Evolutionary conservation across 2,113 vertebrate species (phyloP), one percentile per base, ranked within the genome.

Genomic region (Lampris megalopsis): DNA sequence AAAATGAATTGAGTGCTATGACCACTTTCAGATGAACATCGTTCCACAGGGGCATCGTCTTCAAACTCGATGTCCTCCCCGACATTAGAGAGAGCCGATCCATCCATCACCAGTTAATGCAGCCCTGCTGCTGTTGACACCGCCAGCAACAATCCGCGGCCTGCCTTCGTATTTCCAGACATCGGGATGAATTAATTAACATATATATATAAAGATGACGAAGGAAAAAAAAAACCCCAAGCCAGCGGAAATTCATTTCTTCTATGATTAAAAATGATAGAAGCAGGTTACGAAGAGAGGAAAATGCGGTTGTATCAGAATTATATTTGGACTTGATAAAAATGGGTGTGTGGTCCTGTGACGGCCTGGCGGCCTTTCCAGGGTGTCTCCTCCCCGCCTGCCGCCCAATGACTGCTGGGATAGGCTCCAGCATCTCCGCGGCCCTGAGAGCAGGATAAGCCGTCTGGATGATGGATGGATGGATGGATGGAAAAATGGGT

Each of bases 1-100:
- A 24, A 24, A 24, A 24, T 24, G 24, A 24, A 24, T 24, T 24
- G 24, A 24, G 24, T 24, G 24, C 24, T 24, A 24, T 24, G 24
- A 80, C 73, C 75, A 65, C 84, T 88, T 77, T 90, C 83, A 93
- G 84, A 68, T 74, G 84, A 53, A 79, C 67, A 79, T 77, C 68
- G 69, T 66, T 86, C 75, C 81, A 83, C 79, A n/a, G 84, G 77
- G 56, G 64, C 35, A 72, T 64, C 75, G 73, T 63, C 87, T 90
- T 88, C 85, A 93, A 92, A 89, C 58, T 49, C 8, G 41, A 63
- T 88, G 85, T 91, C 92, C 91, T 89, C 75, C 69, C 87, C 58
- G 58, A 75, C 48, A 68, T 81, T 56, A 78, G 71, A 66, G 47
- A 73, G 56, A 71, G 50, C 57, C 77, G 88, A 90, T 91, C 84